Evolutionary conservation across 1,140 invertebrate genomes (phyloP), one percentile per base, ranked within the genome.

Genomic region (Cylas formicarius): DNA sequence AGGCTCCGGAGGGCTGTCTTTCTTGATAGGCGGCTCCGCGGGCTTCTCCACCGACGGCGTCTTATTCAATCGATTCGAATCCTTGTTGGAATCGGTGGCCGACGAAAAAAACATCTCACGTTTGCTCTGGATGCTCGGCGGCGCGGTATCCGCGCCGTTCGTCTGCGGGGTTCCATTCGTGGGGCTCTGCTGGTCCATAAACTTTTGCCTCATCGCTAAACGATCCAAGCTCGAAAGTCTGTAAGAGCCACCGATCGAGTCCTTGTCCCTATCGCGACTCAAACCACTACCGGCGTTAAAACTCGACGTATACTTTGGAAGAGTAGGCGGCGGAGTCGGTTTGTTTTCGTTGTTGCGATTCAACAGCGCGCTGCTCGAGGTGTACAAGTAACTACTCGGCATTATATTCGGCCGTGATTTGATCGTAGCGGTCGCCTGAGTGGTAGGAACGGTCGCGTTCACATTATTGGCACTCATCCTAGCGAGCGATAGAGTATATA

Each of bases 181-280:
- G 11, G 52, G 52, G 52, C 41, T 45, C 44, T 56, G 50, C 29
- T 55, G 52, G 36, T 79, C 77, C 55, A 79, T 72, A 50, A 80
- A 73, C 57, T 78, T 76, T 48, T 81, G 78, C 36, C 80, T 67
- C 29, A 80, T 67, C 6, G 77, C 77, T 42, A 82, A 63, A 48
- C 77, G 69, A 50, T 82, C 79, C 17, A 81, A 66, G 56, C 78
- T 80, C 2, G 78, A 76, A 29, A 80, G 66, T 19, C 74, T 63
- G 56, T 76, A 76, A 33, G 73, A 75, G 44, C 71, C 71, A 3
- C 73, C 72, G 29, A 69, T 68, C 46, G 77, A 73, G 33, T 70
- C 62, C 38, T 71, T 73, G 53, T 72, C 68, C 49, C 62, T 62
- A 23, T 63, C 61, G 21, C 66, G 44, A 36, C 53, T 65, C 27